Base-by-base conservation (phyloP, 2,113 vertebrate species). In the Coptodon bakossiorum region DNA sequence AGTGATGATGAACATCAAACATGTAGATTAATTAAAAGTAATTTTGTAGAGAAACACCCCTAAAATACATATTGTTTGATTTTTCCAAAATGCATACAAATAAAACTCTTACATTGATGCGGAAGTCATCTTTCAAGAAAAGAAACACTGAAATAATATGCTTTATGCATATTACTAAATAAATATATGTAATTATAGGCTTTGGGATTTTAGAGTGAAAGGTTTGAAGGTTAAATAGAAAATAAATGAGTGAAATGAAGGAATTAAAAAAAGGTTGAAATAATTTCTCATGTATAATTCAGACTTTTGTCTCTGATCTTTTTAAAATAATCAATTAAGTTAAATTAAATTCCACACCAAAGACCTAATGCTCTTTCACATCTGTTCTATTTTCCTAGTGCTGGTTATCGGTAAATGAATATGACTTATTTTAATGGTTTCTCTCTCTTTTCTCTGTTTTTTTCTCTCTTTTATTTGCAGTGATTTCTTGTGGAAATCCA, bases 401-500 rank as follows among this genome's bases (percentile, higher is more conserved):
- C 16, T 34, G 16, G 45, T 78, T 5, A 19, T 82, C 24, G 11
- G 8, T 86, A 8, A 78, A 59, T 56, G 14, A 90, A 11, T 73
- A 17, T 9, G 5, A 31, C 0, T 7, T 5, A 40, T 76, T 52
- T 76, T 48, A 12, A 38, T 81, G 1, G n/a, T 34, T 4, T 90
- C 29, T 90, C 9, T 38, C 43, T 81, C 50, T 73, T 38, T 86
- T 11, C 34, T 88, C 27, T 87, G 17, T 84, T 7, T 50, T 80
- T 40, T 53, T 24, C 6, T 56, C n/a, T 9, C 52, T 90, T 56
- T 50, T n/a, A 78, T 52, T 78, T 78, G 17, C 85, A 99, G 98
- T 99, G 56, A 96, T 99, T 85, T 99, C 98, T 22, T 99, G 98
- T 87, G 98, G 98, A 56, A 99, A 99, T 82, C 98, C 98, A 0